Base-by-base conservation (phyloP, 2,113 vertebrate species). In the Vulpes lagopus region DNA sequence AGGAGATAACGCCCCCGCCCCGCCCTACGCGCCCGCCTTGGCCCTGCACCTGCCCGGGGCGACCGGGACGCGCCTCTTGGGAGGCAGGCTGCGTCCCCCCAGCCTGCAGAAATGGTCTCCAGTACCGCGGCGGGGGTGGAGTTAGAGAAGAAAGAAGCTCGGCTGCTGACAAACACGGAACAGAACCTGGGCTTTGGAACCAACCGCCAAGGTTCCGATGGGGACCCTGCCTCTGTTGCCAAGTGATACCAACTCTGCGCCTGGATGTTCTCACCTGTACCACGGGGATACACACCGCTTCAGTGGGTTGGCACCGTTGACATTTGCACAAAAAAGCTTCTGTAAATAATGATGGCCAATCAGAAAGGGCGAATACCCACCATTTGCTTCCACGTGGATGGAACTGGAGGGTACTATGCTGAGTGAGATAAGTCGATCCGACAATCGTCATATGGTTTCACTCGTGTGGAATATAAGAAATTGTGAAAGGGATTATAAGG, bases 1-100 rank as follows among this genome's bases (percentile, higher is more conserved):
- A 92, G 97, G 91, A 98, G 97, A 98, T 97, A 97, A 98, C 96
- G 94, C 97, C 97, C 93, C 97, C 91, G 11, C 80, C 84, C 98
- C 93, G 93, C 97, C 98, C 96, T 95, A 96, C 38, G 51, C 85
- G 25, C 95, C 92, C 8, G 88, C 80, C 74, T 27, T 0, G 62
- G 94, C 88, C 93, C 85, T 96, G 98, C 98, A 98, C 98, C 98
- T 97, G 98, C 97, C 95, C 23, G 0, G 92, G 80, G 90, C 92
- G 55, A 62, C 96, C 67, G 0, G 82, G 91, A 97, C n/a, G 30
- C 2, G 94, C 96, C 98, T 85, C 96, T 82, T 4, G 98, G 97
- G 98, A 98, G 76, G 30, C 76, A 81, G 43, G 32, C 76, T 91
- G 96, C 55, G 15, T 96, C 57, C 80, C 85, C 85, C 20, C 11